Evolutionary conservation across 2,888 invertebrate species (phyloP).

Genomic region (Xestobium rufovillosum): DNA sequence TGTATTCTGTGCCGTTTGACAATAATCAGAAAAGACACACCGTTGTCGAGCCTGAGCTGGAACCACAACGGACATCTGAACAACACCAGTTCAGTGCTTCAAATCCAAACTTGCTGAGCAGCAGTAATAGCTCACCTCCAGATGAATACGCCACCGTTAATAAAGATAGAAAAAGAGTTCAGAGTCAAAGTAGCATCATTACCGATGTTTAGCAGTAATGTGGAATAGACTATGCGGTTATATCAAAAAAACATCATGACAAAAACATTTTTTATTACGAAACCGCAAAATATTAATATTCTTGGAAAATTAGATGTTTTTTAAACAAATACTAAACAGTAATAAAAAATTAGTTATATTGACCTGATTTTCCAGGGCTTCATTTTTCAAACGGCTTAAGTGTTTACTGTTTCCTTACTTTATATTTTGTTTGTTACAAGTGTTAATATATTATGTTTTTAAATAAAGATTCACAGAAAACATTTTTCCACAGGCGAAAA

Average conservation of each 20-base stretch:
- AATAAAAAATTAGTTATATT: no score
- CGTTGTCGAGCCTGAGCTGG: constrained; percentile 6
- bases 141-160: constrained; percentile 31
- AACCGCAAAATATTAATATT: no score
- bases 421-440: no score
- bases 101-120: constrained; percentile 21
- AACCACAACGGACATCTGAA: constrained; percentile 17
- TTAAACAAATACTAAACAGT: no score
- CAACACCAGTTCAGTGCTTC: constrained; percentile 14
- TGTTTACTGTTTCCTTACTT: no score
- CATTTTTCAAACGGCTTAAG: no score
- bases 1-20: constrained; percentile 25
- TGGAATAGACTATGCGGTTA: constrained; percentile 24
- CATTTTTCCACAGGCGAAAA: no score
- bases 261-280: constrained; percentile 3
- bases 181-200: constrained; percentile 38
- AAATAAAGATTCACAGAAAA: no score
- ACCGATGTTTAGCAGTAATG: constrained; percentile 34
- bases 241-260: not conserved
- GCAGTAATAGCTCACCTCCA: constrained; percentile 7
- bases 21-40: not conserved
- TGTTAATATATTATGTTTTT: no score
- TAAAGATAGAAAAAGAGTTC: constrained; percentile 26
- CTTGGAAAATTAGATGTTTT: no score
- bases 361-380: no score